phyloP scores from a whole-genome alignment of 2,888 invertebrate species.

The Theodoxus fluviatilis region DNA sequence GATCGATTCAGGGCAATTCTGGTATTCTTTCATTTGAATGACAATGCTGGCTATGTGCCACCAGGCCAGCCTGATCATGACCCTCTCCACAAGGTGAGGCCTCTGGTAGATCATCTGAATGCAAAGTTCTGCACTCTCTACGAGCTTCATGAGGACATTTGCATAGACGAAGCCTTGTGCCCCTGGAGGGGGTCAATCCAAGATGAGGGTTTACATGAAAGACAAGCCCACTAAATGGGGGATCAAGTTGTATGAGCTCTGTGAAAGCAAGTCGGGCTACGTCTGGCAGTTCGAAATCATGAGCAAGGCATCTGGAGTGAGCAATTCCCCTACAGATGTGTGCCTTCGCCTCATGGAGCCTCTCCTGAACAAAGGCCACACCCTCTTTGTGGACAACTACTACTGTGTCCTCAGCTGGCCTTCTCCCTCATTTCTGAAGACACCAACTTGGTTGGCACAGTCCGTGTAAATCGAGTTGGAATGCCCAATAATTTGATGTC shows the following conservation, averaged over 20 bases:
- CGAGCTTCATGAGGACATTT: neutral
- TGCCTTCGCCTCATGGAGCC: constrained; percentile 14
- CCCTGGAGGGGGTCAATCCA: constrained; percentile 13
- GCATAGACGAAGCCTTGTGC: constrained; percentile 21
- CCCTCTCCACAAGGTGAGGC: constrained; percentile 6
- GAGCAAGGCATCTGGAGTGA: neutral
- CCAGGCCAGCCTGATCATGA: neutral
- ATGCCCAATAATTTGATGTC: constrained; percentile 22
- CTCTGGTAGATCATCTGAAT: neutral
- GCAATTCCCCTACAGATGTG: constrained; percentile 20
- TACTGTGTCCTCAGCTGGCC: constrained; percentile 24
- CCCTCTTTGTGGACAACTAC: constrained; percentile 28
- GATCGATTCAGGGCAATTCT: neutral
- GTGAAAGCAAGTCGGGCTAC: constrained; percentile 13
- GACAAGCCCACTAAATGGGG: constrained; percentile 21
- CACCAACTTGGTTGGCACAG: constrained; percentile 25
- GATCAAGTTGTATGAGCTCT: constrained; percentile 15
- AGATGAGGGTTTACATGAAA: constrained; percentile 17
- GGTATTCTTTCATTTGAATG: no score
- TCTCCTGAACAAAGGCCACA: constrained; percentile 4
- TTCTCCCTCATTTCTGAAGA: neutral
- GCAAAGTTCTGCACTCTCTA: neutral
- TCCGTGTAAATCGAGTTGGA: constrained; percentile 16
- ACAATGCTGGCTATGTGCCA: no score
- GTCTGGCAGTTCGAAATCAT: constrained; percentile 9